These are phyloP conservation scores for Chesias legatella DNA, from an alignment of 2,888 invertebrate genomes.

Conservation along the genomic window DNA sequence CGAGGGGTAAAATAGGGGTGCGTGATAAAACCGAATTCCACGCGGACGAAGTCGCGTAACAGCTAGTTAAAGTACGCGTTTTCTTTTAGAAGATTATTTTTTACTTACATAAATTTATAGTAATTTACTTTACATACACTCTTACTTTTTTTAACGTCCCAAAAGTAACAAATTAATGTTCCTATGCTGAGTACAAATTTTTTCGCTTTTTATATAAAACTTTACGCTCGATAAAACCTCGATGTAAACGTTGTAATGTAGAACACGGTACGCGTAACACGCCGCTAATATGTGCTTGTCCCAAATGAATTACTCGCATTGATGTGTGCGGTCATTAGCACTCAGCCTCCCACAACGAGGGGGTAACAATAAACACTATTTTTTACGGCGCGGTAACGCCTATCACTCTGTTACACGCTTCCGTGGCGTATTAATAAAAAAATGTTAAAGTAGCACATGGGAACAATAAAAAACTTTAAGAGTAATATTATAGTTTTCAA, in stretches of 20 bases:
- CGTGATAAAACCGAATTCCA: too few species aligned
- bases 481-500: slow-evolving; percentile 5
- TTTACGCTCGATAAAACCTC: slow-evolving; percentile 18
- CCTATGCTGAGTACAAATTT: too few species aligned
- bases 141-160: too few species aligned
- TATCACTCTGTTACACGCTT: slow-evolving; percentile 21
- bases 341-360: slow-evolving; percentile 49
- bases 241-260: slow-evolving; percentile 1
- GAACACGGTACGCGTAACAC: slow-evolving; percentile 6
- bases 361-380: slow-evolving; percentile 21
- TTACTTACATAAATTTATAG: too few species aligned
- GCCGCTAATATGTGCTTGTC: slow-evolving; percentile 31
- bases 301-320: slow-evolving; percentile 32
- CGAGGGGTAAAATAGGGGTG: too few species aligned
- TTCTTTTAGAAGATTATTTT: too few species aligned
- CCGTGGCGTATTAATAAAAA: slow-evolving; percentile 23
- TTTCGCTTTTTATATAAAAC: slow-evolving; percentile 7
- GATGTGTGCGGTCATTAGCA: slow-evolving; percentile 53
- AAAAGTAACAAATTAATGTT: too few species aligned
- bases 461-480: slow-evolving; percentile 22
- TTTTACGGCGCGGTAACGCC: slow-evolving; percentile 22
- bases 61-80: too few species aligned
- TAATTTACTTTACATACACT: too few species aligned
- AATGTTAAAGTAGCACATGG: slow-evolving; percentile 14
- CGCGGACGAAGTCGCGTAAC: too few species aligned